Evolutionary conservation across 1,140 invertebrate species (phyloP).

Genomic region (Drosophila orena): DNA sequence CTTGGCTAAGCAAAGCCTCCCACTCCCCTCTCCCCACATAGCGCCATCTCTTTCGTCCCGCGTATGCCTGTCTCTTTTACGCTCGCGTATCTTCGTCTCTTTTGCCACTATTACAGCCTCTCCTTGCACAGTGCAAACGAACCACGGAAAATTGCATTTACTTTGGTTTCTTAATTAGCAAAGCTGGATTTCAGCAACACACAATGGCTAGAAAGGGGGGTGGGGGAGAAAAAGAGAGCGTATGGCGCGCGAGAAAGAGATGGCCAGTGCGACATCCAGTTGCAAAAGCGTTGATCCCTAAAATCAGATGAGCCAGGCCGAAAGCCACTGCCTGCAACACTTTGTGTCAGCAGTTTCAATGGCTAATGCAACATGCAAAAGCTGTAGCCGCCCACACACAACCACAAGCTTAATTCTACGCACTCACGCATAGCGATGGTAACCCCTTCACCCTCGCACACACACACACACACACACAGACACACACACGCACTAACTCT

Average conservation of each 20-base stretch:
- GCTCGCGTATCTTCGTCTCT: not conserved
- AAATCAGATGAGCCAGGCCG: constrained; percentile 31
- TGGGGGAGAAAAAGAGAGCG: not conserved
- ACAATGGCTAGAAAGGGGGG: not conserved
- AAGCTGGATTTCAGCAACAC: constrained; percentile 42
- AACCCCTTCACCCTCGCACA: not conserved
- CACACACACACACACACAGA: not conserved
- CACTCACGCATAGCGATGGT: constrained; percentile 5
- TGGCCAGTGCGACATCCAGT: constrained; percentile 16
- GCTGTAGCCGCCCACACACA: constrained; percentile 9
- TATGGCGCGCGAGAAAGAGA: not conserved
- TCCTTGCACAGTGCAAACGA: constrained; percentile 5
- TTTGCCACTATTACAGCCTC: too few relatives aligned
- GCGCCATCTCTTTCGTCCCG: not conserved
- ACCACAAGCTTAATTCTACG: constrained; percentile 1
- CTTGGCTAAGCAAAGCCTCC: constrained; percentile 59
- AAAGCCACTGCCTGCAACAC: constrained; percentile 46
- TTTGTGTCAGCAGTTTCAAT: constrained; percentile 42
- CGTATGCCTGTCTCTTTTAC: not conserved
- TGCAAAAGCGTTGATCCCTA: constrained; percentile 43
- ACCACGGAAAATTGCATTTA: constrained; percentile 72
- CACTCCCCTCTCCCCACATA: constrained; percentile 8
- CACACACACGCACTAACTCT: constrained; percentile 12
- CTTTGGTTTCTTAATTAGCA: constrained; percentile 70
- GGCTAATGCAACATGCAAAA: constrained; percentile 17